Evolutionary conservation across 2,888 invertebrate genomes (phyloP).

Genomic region (Hypena proboscidalis): DNA sequence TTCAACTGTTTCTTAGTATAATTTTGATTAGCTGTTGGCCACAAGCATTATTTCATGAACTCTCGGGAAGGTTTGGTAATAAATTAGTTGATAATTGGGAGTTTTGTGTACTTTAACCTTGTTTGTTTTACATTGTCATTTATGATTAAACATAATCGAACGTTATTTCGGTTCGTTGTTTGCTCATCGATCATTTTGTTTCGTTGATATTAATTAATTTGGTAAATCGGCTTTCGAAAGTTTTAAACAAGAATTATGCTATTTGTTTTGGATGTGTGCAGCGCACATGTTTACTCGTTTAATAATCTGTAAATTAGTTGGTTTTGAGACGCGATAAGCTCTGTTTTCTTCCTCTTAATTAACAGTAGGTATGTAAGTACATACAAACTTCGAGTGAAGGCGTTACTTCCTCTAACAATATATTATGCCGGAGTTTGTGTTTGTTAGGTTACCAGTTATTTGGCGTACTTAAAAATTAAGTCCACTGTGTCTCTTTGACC

Average conservation of each 20-base stretch:
- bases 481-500: not conserved
- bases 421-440: slow-evolving; percentile 15
- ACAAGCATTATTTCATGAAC: not conserved
- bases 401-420: slow-evolving; percentile 22
- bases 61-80: slow-evolving; percentile 8
- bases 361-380: slow-evolving; percentile 8
- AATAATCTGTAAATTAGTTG: slow-evolving; percentile 28
- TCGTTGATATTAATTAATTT: slow-evolving; percentile 34
- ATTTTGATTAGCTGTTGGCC: slow-evolving; percentile 13
- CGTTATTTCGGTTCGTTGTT: slow-evolving; percentile 13
- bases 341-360: slow-evolving; percentile 10
- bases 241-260: slow-evolving; percentile 24
- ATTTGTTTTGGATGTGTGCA: slow-evolving; percentile 14
- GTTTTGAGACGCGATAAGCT: slow-evolving; percentile 5
- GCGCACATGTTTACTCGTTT: slow-evolving; percentile 12
- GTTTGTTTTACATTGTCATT: slow-evolving; percentile 24
- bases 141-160: slow-evolving; percentile 16
- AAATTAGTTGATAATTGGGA: slow-evolving; percentile 7
- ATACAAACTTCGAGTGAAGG: slow-evolving; percentile 7
- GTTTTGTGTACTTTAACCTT: slow-evolving; percentile 6
- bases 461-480: not conserved
- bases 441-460: not conserved
- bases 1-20: too few relatives aligned
- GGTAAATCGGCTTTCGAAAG: slow-evolving; percentile 22
- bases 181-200: slow-evolving; percentile 32